phyloP scores from a whole-genome alignment of 2,888 invertebrate species.

The Agrotis segetum region DNA sequence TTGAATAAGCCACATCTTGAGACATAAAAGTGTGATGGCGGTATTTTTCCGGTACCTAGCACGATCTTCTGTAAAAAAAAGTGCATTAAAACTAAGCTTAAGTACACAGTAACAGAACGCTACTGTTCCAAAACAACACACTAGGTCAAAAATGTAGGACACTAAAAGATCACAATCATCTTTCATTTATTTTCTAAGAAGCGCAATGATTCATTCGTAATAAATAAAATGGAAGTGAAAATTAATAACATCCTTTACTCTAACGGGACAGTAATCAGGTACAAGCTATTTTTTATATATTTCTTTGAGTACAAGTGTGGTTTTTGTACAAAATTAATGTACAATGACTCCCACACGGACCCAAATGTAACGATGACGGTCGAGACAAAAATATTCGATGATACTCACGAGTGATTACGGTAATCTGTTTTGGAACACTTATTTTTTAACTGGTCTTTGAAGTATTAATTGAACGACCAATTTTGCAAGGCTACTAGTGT shows the following conservation, averaged over 20 bases:
- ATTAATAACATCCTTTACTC: constrained; percentile 48
- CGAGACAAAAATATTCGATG: constrained; percentile 21
- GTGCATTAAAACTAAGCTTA: background rate
- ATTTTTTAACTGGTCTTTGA: constrained; percentile 13
- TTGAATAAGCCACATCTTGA: too few relatives aligned
- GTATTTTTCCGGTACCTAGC: too few relatives aligned
- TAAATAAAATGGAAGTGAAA: constrained; percentile 41
- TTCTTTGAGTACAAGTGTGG: constrained; percentile 6
- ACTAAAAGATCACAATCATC: constrained; percentile 14
- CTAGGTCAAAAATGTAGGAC: constrained; percentile 22
- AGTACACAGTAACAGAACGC: background rate
- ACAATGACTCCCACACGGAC: constrained; percentile 59
- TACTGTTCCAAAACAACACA: constrained; percentile 11
- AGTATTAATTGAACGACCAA: background rate
- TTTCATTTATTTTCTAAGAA: constrained; percentile 44
- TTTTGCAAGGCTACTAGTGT: background rate
- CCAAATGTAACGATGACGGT: constrained; percentile 59
- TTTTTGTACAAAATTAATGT: constrained; percentile 51
- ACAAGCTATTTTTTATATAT: background rate
- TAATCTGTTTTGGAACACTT: constrained; percentile 17
- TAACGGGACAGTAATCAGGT: constrained; percentile 58
- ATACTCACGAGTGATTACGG: constrained; percentile 30
- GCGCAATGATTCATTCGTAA: constrained; percentile 40
- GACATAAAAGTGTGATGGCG: background rate
- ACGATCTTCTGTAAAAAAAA: background rate